These are phyloP conservation scores for Lochmaea capreae DNA, from an alignment of 2,888 invertebrate species.

Conservation along the genomic window DNA sequence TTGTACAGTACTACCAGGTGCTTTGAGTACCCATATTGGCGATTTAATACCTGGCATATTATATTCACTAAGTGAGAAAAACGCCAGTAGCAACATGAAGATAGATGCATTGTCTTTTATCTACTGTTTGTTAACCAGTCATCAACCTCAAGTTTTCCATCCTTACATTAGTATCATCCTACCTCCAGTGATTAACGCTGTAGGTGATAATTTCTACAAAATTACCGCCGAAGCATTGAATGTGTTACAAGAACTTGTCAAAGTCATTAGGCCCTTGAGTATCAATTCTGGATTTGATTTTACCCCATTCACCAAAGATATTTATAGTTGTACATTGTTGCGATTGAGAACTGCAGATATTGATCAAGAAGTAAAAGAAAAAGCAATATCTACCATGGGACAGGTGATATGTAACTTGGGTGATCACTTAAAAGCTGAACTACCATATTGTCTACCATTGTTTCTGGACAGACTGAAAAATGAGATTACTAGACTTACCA, in stretches of 20 bases:
- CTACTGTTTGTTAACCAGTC: slow-evolving; percentile 83
- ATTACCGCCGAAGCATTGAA: slow-evolving; percentile 96
- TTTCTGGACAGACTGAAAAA: slow-evolving; percentile 95
- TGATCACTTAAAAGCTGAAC: slow-evolving; percentile 83
- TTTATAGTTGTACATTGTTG: slow-evolving; percentile 87
- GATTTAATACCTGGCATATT: slow-evolving; percentile 90
- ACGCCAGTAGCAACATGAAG: slow-evolving; percentile 97
- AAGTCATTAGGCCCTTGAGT: slow-evolving; percentile 90
- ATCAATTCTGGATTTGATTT: slow-evolving; percentile 73
- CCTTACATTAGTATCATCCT: slow-evolving; percentile 82
- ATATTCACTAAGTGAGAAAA: slow-evolving; percentile 90
- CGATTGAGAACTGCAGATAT: slow-evolving; percentile 94
- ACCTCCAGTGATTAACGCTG: slow-evolving; percentile 88
- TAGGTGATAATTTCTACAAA: slow-evolving; percentile 97
- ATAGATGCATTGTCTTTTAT: slow-evolving; percentile 96
- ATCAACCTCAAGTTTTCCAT: slow-evolving; percentile 83
- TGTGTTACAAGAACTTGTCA: slow-evolving; percentile 93
- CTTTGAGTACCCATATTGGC: slow-evolving; percentile 79
- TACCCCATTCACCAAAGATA: slow-evolving; percentile 79
- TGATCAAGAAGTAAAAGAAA: slow-evolving; percentile 99
- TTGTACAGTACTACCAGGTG: slow-evolving; percentile 88
- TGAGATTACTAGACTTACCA: slow-evolving; percentile 96
- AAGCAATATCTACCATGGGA: slow-evolving; percentile 97
- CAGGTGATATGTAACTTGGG: slow-evolving; percentile 94
- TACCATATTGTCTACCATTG: slow-evolving; percentile 90